Evolutionary conservation across 2,113 vertebrate species (phyloP).

Genomic region (Nyctereutes procyonoides): DNA sequence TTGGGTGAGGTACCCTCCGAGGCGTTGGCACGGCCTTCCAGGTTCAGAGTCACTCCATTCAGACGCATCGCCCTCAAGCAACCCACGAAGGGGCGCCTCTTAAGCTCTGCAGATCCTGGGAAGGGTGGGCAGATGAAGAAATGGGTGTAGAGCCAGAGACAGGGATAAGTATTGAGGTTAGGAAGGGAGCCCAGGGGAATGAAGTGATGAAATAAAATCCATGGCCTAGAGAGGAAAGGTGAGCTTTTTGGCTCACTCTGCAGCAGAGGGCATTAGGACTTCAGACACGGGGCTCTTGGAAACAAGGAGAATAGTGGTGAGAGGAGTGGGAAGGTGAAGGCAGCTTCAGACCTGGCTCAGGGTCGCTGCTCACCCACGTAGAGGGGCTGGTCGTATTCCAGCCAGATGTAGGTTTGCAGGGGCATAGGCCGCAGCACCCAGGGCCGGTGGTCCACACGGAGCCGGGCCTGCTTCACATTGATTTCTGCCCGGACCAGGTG

Average conservation of each 20-base stretch:
- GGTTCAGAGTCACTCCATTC: conserved; percentile 95
- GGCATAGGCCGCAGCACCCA: conserved; percentile 93
- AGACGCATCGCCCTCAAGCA: conserved; percentile 95
- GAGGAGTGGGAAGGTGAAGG: background rate
- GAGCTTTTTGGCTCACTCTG: background rate
- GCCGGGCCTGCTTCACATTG: conserved; percentile 94
- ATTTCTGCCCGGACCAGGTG: conserved; percentile 97
- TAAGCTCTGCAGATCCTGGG: conserved; percentile 94
- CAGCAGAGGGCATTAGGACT: background rate
- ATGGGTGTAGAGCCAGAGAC: background rate
- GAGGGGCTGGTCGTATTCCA: conserved; percentile 93
- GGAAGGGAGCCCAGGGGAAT: background rate
- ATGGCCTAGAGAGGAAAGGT: background rate
- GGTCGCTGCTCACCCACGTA: conserved; percentile 90
- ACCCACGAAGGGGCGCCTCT: conserved; percentile 94
- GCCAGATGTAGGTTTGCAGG: conserved; percentile 93
- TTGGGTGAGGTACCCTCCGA: conserved; percentile 93
- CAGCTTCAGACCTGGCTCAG: background rate
- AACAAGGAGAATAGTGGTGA: background rate
- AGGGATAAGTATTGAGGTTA: background rate
- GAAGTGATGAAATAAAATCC: background rate
- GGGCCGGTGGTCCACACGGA: conserved; percentile 96
- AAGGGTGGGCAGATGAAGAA: background rate
- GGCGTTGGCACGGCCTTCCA: conserved; percentile 95
- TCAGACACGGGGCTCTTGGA: background rate